Evolutionary conservation across 2,888 invertebrate genomes (phyloP).

Genomic region (Hoplodrina blanda): DNA sequence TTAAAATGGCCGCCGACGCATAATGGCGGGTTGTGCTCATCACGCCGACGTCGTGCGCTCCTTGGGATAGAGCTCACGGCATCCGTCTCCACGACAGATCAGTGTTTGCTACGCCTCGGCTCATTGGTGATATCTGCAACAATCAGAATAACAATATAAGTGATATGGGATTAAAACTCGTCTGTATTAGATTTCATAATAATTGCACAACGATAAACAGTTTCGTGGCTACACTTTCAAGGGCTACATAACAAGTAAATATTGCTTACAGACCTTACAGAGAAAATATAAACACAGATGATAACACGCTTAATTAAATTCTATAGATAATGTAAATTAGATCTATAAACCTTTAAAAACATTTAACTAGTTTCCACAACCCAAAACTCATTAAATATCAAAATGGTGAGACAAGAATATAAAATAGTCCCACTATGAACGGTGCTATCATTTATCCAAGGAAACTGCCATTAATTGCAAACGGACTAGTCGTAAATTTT

Average conservation of each 20-base stretch:
- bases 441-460: conserved; percentile 59
- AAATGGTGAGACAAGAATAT: conserved; percentile 57
- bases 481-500: conserved; percentile 59
- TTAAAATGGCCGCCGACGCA: conserved; percentile 90
- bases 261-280: not conserved
- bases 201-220: not conserved
- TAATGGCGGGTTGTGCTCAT: conserved; percentile 90
- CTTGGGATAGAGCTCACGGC: conserved; percentile 85
- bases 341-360: conserved; percentile 2
- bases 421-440: conserved; percentile 61
- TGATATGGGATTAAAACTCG: not conserved
- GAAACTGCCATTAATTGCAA: conserved; percentile 63
- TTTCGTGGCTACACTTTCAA: not conserved
- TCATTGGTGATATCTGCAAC: conserved; percentile 84
- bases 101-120: conserved; percentile 65
- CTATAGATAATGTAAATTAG: not conserved
- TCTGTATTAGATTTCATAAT: not conserved
- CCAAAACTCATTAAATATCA: conserved; percentile 52
- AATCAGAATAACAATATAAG: conserved; percentile 59
- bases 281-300: not conserved
- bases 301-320: not conserved
- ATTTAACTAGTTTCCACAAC: conserved; percentile 28
- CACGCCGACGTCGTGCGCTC: conserved; percentile 88
- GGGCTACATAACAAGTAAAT: too few species aligned
- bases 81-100: conserved; percentile 77